Evolutionary conservation across 2,888 invertebrate genomes (phyloP).

Genomic region (Xestia c-nigrum): DNA sequence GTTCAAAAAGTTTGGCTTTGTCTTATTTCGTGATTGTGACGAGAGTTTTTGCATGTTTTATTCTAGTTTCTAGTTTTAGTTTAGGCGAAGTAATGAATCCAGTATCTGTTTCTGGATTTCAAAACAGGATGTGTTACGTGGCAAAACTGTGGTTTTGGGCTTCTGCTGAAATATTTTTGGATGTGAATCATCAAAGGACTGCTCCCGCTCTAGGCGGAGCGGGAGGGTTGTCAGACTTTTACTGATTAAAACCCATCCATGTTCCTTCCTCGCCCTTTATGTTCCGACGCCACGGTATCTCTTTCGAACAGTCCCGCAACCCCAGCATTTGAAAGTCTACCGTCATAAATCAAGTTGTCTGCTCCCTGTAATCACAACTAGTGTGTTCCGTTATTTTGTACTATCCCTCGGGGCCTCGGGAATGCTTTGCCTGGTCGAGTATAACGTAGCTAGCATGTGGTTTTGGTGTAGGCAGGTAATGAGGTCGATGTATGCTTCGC

Average conservation of each 20-base stretch:
- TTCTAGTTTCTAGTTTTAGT: background rate
- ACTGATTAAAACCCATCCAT: no score
- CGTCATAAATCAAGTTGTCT: constrained; percentile 5
- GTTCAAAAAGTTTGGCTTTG: background rate
- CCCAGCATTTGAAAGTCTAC: background rate
- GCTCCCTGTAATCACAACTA: constrained; percentile 29
- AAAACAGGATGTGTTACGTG: background rate
- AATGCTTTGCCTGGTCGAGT: constrained; percentile 1
- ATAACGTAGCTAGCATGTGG: constrained; percentile 3
- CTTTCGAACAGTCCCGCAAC: no score
- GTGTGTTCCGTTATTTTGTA: background rate
- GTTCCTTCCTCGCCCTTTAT: no score
- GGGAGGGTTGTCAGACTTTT: no score
- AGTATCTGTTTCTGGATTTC: background rate
- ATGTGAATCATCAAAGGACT: no score
- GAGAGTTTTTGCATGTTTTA: background rate
- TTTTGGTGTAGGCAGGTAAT: background rate
- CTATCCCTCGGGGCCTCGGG: constrained; percentile 14
- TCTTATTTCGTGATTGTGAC: constrained; percentile 7
- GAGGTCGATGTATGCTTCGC: background rate
- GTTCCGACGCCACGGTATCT: no score
- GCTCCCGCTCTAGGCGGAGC: no score
- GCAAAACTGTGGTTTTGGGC: background rate
- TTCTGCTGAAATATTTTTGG: background rate
- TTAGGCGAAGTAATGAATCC: background rate